Evolutionary conservation across 1,140 invertebrate species (phyloP).

Genomic region (Drosophila setifemur): DNA sequence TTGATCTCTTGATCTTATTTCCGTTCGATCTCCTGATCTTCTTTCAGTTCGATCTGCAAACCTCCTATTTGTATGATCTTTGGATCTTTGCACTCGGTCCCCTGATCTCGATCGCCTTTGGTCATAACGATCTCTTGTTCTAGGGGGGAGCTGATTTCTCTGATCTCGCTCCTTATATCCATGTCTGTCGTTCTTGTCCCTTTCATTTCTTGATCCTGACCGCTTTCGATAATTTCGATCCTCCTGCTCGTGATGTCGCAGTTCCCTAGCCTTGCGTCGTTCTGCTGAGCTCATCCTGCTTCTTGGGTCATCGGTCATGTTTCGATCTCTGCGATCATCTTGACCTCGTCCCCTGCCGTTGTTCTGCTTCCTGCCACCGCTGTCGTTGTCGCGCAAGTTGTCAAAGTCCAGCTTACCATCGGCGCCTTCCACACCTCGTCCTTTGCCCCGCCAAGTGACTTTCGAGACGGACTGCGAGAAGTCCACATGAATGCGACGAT

Average conservation of each 20-base stretch:
- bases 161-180: conserved; percentile 4
- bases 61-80: too few species aligned
- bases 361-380: conserved; percentile 1
- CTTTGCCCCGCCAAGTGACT: conserved; percentile 93
- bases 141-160: not conserved
- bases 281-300: conserved; percentile 35
- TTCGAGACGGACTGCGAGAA: conserved; percentile 99
- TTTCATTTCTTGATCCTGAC: conserved; percentile 24
- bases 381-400: conserved; percentile 53
- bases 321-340: not conserved
- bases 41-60: not conserved
- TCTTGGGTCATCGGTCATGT: conserved; percentile 20
- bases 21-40: not conserved
- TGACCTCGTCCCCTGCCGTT: not conserved
- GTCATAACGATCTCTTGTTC: conserved; percentile 5
- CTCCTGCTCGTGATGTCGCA: conserved; percentile 48
- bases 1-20: conserved; percentile 4
- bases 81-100: not conserved
- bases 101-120: conserved; percentile 10
- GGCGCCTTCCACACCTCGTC: conserved; percentile 85
- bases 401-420: conserved; percentile 65
- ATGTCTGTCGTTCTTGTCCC: not conserved
- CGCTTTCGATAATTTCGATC: conserved; percentile 21
- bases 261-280: conserved; percentile 52
- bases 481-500: conserved; percentile 99